phyloP scores from a whole-genome alignment of 2,113 vertebrate genomes.

The Chauna torquata region DNA sequence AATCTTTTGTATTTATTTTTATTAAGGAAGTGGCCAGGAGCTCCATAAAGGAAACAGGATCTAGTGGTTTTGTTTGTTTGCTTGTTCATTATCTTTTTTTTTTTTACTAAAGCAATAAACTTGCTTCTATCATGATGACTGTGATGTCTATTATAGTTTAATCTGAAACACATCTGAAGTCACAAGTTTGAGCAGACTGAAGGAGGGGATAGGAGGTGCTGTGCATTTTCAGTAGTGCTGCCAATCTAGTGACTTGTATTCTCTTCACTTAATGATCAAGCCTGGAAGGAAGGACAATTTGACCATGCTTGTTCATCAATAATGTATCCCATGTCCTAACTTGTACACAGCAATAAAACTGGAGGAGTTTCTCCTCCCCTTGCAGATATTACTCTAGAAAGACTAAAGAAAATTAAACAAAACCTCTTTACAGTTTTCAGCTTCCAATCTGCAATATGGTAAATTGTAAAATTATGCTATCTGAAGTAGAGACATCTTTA shows the following conservation, averaged over 20 bases:
- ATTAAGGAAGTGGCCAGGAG: neutral
- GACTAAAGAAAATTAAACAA: neutral
- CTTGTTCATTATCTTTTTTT: neutral
- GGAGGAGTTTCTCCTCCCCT: neutral
- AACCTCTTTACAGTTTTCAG: neutral
- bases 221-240: neutral
- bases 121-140: conserved; percentile 12
- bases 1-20: neutral
- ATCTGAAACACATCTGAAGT: conserved; percentile 76
- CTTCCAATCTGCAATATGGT: neutral
- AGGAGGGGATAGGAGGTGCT: neutral
- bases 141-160: conserved; percentile 62
- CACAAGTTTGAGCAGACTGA: conserved; percentile 27
- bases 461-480: neutral
- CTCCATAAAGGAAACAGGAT: neutral
- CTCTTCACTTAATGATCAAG: neutral
- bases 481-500: neutral
- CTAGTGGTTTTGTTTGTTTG: no score
- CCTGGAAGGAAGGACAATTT: neutral
- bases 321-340: neutral
- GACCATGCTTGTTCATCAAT: neutral
- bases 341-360: neutral
- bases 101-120: conserved; percentile 1
- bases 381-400: neutral
- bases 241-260: neutral